Conservation (phyloP, 2,113 vertebrate genomes). For the human (Homo sapiens) region GRCh38 chr13:31066001-31066500, state of each 20-base stretch:
- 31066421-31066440: not conserved
- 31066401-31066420: not conserved
- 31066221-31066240: not conserved
- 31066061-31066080: not conserved
- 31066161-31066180: not conserved
- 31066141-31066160: slow-evolving; percentile 3
- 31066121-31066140: not conserved
- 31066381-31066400: not conserved
- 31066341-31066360: not conserved
- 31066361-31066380: rapidly evolving
- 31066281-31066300: not conserved
- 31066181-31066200: not conserved
- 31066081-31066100: not conserved
- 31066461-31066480: not conserved
- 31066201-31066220: not conserved
- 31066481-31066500: not conserved
- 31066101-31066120: not conserved
- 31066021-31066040: not conserved
- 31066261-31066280: not conserved
- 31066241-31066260: not conserved
- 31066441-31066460: not conserved
- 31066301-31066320: not conserved
- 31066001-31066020: not conserved
- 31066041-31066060: not conserved
- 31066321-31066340: not conserved